Base-by-base conservation (phyloP, 2,797 vertebrate genomes). In the Spea hammondii region DNA sequence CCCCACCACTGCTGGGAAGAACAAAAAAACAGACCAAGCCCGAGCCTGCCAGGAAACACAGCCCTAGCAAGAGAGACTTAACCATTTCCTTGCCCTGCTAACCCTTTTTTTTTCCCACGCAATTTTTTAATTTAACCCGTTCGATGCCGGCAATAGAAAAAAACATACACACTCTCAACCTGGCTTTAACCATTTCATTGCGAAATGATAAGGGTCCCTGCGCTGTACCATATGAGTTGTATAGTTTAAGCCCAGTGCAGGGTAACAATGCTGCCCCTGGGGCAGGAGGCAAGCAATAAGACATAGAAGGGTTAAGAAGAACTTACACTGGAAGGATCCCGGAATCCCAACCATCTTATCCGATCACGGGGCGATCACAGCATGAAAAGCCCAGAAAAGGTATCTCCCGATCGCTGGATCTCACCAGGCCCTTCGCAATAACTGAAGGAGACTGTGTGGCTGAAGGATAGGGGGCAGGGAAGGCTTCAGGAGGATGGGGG, bases 311-410 rank as follows among this genome's bases (percentile, higher is more conserved):
- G 59, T 62, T 6, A 17, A 9, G 32, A 62, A 7, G 4, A 32
- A 81, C 79, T 81, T 67, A 81, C 79, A 81, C 62, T 81, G 79
- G 51, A 76, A 81, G 7, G 79, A 66, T 76, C 79, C 79, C 4
- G 79, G 79, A 8, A 81, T 81, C 44, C 79, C 79, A 5, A 81
- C 79, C 79, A 81, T 81, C 50, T 13, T 81, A 7, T 72, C 60
- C 12, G 60, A 44, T 32, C 47, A 32, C 13, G 10, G 14, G 32
- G 32, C 32, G 8, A 53, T 50, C 44, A 54, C 51, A 49, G 11
- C 57, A 6, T 65, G 49, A 8, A 5, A 50, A 69, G 14, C 69
- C 65, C 48, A 9, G 47, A 49, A 8, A 46, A 12, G 65, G 51
- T n/a, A 54, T 49, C 59, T 57, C 59, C 65, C 4, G 44, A 65